Conservation (phyloP, 2,113 vertebrate genomes). For the Trachemys scripta region DNA sequence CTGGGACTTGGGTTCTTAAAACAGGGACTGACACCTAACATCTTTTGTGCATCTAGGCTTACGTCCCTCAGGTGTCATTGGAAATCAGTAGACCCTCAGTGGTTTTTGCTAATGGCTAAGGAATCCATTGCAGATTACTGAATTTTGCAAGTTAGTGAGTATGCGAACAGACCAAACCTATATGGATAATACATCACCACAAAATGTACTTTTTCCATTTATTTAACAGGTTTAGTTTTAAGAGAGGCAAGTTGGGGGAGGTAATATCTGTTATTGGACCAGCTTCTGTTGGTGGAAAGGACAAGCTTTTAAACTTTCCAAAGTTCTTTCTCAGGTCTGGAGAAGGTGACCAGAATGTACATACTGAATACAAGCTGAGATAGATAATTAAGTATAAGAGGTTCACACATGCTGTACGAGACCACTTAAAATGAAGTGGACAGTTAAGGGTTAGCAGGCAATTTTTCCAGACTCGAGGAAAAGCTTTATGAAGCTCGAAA, state of each 20-base stretch:
- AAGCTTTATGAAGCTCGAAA: neutral
- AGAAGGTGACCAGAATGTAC: neutral
- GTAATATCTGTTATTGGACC: neutral
- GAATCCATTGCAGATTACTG: neutral
- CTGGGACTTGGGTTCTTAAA: too few relatives aligned
- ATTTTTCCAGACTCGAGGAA: neutral
- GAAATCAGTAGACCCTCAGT: neutral
- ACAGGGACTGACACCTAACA: too few relatives aligned
- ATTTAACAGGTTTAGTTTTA: neutral
- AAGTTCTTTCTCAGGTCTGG: neutral
- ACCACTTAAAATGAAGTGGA: neutral
- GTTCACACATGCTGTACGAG: neutral
- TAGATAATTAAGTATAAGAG: neutral
- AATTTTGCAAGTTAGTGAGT: neutral
- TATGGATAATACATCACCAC: neutral
- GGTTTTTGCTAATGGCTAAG: neutral
- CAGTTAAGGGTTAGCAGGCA: neutral
- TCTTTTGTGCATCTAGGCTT: too few relatives aligned
- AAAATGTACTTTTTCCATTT: neutral
- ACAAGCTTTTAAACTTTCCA: neutral
- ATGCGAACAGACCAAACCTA: neutral
- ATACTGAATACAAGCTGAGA: neutral
- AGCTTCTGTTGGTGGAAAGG: neutral
- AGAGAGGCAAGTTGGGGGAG: neutral
- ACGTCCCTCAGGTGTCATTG: accelerated